Percentiles rank a stretch among this genome's conserved stretches.
phyloP scores from a whole-genome alignment of 2,797 vertebrate genomes.

The Gephyroberyx darwinii region DNA sequence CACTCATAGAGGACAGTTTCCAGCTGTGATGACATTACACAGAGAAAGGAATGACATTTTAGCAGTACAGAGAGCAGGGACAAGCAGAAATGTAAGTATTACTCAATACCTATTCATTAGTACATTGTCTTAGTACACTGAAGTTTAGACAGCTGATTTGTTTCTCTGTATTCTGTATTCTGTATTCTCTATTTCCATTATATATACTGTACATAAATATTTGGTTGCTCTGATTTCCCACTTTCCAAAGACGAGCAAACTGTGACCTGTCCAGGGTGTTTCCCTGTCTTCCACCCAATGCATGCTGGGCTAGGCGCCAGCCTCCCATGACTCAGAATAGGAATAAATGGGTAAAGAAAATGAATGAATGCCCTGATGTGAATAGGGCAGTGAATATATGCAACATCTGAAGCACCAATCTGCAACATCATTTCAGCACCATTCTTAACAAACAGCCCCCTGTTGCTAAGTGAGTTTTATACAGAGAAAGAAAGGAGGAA shows the following conservation, averaged over 20 bases:
- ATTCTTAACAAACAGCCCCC: not conserved
- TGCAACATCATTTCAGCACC: not conserved
- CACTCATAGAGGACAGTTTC: slow-evolving; percentile 34
- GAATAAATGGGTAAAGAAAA: no score
- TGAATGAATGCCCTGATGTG: no score
- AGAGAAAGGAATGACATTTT: slow-evolving; percentile 51
- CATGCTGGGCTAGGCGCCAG: no score
- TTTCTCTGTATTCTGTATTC: no score
- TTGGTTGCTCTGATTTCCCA: no score
- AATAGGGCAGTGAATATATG: not conserved
- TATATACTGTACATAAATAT: no score
- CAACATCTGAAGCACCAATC: not conserved
- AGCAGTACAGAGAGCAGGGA: slow-evolving; percentile 20
- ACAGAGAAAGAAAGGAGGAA: not conserved
- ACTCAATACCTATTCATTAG: slow-evolving; percentile 55
- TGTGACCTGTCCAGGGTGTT: no score
- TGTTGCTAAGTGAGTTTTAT: slow-evolving; percentile 7
- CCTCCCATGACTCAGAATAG: no score
- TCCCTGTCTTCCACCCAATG: no score
- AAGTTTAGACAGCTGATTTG: slow-evolving; percentile 9
- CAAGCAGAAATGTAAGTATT: slow-evolving; percentile 34
- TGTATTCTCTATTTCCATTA: no score
- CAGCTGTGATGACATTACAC: slow-evolving; percentile 57
- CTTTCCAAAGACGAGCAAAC: no score
- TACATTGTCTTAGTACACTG: slow-evolving; percentile 23